Evolutionary conservation across 2,797 vertebrate genomes (phyloP).

Genomic region (Rhinatrema bivittatum): DNA sequence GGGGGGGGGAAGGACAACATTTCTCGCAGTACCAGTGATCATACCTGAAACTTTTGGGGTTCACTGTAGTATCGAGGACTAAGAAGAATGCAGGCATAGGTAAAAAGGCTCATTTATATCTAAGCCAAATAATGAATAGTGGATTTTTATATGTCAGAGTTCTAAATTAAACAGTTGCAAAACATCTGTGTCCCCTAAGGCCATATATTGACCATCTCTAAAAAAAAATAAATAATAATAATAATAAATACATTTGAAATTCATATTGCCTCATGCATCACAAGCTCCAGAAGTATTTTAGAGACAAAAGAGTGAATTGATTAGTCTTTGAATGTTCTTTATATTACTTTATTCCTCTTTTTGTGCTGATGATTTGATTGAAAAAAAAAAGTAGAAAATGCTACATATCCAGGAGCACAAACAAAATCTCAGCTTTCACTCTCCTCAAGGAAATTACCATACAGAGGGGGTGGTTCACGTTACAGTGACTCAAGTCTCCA

Average conservation of each 20-base stretch:
- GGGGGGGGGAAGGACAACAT: background rate
- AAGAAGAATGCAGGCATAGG: slow-evolving; percentile 1
- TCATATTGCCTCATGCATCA: background rate
- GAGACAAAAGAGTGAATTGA: background rate
- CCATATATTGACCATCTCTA: background rate
- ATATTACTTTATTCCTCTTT: slow-evolving; percentile 10
- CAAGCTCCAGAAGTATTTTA: background rate
- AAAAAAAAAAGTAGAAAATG: background rate
- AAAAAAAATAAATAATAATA: background rate
- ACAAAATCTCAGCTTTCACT: background rate
- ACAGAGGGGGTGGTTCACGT: no score
- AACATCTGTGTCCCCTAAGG: background rate
- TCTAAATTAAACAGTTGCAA: slow-evolving; percentile 9
- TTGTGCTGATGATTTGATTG: background rate
- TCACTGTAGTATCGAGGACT: slow-evolving; percentile 1
- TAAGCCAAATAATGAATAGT: slow-evolving; percentile 10
- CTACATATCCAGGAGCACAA: background rate
- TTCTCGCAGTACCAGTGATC: no score
- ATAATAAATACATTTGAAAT: background rate
- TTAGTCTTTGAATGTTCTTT: slow-evolving; percentile 15
- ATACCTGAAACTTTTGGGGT: no score
- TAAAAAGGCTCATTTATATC: slow-evolving; percentile 20
- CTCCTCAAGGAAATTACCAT: no score
- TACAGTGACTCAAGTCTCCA: no score
- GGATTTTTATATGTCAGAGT: background rate